Conservation (phyloP, 2,797 vertebrate genomes). For the Ctenosaura bakeri region DNA sequence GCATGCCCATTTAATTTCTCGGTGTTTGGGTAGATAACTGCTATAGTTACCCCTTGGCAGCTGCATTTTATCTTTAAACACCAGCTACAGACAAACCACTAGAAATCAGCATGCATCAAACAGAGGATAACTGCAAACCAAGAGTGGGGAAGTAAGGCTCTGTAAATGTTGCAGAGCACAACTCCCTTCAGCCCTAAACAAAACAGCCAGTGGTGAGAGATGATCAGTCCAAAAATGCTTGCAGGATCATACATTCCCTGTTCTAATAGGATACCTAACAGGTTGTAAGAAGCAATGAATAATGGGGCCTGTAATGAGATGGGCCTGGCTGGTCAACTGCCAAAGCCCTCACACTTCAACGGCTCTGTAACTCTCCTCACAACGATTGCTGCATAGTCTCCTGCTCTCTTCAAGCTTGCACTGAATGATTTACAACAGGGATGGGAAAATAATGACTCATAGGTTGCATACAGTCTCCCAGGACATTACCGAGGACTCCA, state of each 20-base stretch:
- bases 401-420: not conserved
- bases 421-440: not conserved
- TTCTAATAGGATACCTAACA: not conserved
- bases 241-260: not conserved
- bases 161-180: too few species aligned
- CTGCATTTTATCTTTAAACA: not conserved
- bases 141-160: too few species aligned
- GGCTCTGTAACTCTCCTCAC: not conserved
- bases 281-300: not conserved
- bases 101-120: not conserved
- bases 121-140: not conserved
- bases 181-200: not conserved
- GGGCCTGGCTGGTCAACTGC: not conserved
- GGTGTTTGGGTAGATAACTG: not conserved
- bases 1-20: not conserved
- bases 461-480: too few species aligned
- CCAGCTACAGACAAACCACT: not conserved
- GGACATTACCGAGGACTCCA: too few species aligned
- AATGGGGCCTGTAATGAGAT: not conserved
- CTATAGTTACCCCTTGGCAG: not conserved
- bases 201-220: not conserved
- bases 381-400: too few species aligned
- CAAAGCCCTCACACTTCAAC: not conserved
- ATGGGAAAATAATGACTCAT: too few species aligned
- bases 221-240: not conserved